Evolutionary conservation across 2,888 invertebrate genomes (phyloP).

Genomic region (Pinctada fucata): DNA sequence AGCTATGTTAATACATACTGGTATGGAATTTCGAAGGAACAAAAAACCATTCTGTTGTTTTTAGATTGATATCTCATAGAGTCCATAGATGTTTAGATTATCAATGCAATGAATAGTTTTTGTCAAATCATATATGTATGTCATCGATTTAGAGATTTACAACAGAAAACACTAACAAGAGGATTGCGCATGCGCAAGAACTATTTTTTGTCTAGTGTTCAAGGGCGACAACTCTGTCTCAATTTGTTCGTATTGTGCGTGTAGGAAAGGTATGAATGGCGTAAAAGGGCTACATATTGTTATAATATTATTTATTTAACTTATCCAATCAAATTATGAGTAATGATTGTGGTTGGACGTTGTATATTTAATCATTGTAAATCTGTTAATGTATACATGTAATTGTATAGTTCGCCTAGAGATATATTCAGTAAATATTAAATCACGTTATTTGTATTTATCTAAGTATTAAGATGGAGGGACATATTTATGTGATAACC

Average conservation of each 20-base stretch:
- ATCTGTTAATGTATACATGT: background rate
- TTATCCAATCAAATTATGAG: background rate
- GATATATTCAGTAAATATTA: background rate
- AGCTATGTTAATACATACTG: too few relatives aligned
- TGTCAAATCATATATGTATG: too few relatives aligned
- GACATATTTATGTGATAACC: background rate
- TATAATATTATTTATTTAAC: slow-evolving; percentile 1
- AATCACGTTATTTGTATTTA: background rate
- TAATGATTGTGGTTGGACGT: background rate
- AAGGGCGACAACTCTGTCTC: background rate
- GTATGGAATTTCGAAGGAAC: too few relatives aligned
- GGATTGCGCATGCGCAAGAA: too few relatives aligned
- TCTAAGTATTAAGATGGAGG: background rate
- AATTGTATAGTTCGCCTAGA: background rate
- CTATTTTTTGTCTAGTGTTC: background rate
- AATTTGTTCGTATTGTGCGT: background rate
- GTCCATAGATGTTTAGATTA: too few relatives aligned
- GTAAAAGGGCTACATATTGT: background rate
- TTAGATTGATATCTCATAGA: too few relatives aligned
- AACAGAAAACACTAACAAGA: too few relatives aligned
- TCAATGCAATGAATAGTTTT: too few relatives aligned
- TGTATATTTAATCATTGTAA: slow-evolving; percentile 2
- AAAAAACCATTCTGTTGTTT: too few relatives aligned
- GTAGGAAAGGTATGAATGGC: background rate
- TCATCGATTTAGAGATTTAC: too few relatives aligned